phyloP scores from a whole-genome alignment of 2,113 vertebrate genomes.

The Archilochus colubris region DNA sequence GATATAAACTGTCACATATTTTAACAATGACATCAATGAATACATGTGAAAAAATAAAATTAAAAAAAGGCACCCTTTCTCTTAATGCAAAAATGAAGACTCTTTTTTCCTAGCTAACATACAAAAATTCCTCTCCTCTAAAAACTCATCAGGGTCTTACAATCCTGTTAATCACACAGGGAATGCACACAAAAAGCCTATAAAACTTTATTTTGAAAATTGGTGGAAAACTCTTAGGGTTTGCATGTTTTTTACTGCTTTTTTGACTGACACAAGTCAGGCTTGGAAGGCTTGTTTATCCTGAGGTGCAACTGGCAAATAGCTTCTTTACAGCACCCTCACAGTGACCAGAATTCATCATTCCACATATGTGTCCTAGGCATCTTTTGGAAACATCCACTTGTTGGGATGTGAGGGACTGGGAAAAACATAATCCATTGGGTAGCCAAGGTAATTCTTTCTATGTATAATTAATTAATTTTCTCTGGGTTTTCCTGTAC shows the following conservation, averaged over 20 bases:
- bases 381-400: not conserved
- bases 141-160: not conserved
- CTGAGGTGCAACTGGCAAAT: conserved; percentile 31
- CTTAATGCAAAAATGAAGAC: not conserved
- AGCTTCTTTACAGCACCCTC: not conserved
- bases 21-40: not conserved
- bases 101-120: not conserved
- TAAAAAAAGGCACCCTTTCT: not conserved
- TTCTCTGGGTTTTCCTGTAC: not conserved
- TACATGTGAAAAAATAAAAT: not conserved
- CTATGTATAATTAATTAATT: not conserved
- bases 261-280: not conserved
- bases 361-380: not conserved
- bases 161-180: not conserved
- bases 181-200: not conserved
- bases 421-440: not conserved
- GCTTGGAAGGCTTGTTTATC: not conserved
- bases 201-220: not conserved
- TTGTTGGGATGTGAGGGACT: not conserved
- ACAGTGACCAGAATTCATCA: not conserved
- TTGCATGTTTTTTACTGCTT: not conserved
- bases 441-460: not conserved
- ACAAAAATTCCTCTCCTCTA: not conserved
- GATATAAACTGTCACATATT: not conserved
- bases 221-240: not conserved